Conservation (phyloP, 2,797 vertebrate genomes). For the Lepilemur ruficaudatus region DNA sequence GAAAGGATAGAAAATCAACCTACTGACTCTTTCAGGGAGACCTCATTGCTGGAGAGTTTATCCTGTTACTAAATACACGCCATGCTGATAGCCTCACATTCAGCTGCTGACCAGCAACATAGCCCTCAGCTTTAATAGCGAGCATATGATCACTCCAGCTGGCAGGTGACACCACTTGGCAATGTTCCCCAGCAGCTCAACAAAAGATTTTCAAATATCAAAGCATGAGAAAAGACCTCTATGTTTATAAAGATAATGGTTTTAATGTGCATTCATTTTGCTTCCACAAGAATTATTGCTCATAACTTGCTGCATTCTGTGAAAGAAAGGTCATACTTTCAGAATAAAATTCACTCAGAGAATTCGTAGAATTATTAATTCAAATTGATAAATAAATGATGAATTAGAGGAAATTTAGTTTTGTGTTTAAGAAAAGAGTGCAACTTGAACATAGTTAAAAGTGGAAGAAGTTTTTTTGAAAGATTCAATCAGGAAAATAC, state of each 20-base stretch:
- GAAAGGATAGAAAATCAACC: background rate
- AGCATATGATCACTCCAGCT: slow-evolving; percentile 72
- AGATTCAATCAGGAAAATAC: background rate
- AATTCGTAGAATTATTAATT: background rate
- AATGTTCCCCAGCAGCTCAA: background rate
- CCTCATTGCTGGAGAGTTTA: slow-evolving; percentile 25
- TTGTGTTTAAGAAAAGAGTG: background rate
- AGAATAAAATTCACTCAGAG: background rate
- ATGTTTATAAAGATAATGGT: slow-evolving; percentile 27
- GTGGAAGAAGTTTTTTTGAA: background rate
- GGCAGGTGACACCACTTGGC: slow-evolving; percentile 73
- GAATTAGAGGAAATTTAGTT: background rate
- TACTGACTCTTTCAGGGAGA: background rate
- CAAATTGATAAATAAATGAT: background rate
- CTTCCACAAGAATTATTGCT: background rate
- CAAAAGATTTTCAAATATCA: slow-evolving; percentile 62
- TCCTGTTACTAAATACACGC: slow-evolving; percentile 22
- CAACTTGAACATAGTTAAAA: background rate
- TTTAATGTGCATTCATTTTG: background rate
- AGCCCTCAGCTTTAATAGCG: slow-evolving; percentile 57
- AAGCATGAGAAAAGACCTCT: slow-evolving; percentile 53
- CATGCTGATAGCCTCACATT: background rate
- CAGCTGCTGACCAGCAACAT: slow-evolving; percentile 57
- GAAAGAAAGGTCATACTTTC: background rate
- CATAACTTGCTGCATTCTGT: slow-evolving; percentile 1